Evolutionary conservation across 2,797 vertebrate species (phyloP), one percentile per base, ranked within the genome.

Genomic region (Cryptoprocta ferox): DNA sequence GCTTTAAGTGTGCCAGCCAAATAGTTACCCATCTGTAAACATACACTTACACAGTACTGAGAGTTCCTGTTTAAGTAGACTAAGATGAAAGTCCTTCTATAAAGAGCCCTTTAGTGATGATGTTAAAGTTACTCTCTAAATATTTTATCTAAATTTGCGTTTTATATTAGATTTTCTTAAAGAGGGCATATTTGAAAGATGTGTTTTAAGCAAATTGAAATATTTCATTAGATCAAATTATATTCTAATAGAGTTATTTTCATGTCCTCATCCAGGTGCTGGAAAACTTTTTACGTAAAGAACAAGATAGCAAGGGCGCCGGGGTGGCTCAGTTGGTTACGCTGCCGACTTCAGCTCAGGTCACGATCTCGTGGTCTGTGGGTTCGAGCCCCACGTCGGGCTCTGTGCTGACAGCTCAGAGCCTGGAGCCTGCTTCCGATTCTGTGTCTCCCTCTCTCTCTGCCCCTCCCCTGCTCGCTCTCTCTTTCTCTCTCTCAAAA

Each of bases 71-170:
- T 89, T 56, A 90, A 91, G 91, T 14, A 87, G 50, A 56, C 0
- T n/a, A 89, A 68, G n/a, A 71, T 50, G 65, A 80, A 80, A 91
- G 30, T 16, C 45, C 39, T 96, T 83, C 88, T 50, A 48, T 21
- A 92, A 97, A 80, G 66, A 70, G 68, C 21, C 3, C 35, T 59
- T 42, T 48, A 70, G 82, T 50, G 26, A 73, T 48, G 78, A 66
- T 76, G 75, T 18, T 78, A 88, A 92, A 90, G 71, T 91, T 94
- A 92, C 50, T 81, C 73, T 89, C 78, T 53, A 91, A 82, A 73
- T 53, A 96, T 80, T 86, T 95, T 32, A 92, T 65, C 56, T 92
- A 85, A 70, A 81, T 86, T 75, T 95, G 8, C 39, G 84, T 59
- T 79, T 90, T 80, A 37, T 26, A 71, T 53, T 48, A 83, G 50